A percentile compares a stretch with the other conserved stretches of the same genome.
Evolutionary conservation across 2,888 invertebrate species (phyloP).

Genomic region (Polymixis flavicincta): DNA sequence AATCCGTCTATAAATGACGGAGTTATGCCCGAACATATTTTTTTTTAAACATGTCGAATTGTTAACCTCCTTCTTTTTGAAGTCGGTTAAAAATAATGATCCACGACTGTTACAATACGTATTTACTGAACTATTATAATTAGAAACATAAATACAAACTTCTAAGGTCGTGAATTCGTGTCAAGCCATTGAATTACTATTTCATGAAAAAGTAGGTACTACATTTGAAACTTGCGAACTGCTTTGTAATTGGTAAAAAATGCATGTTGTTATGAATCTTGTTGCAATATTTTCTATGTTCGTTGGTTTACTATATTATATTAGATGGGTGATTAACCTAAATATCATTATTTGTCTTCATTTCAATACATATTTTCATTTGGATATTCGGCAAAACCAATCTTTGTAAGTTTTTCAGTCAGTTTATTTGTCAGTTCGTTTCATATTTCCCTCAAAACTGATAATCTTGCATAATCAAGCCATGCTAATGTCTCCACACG

Average conservation of each 20-base stretch:
- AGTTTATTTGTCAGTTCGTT: too few species aligned
- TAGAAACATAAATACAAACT: too few species aligned
- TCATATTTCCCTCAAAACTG: not conserved
- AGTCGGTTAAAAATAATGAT: too few species aligned
- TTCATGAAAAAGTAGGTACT: too few species aligned
- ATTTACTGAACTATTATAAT: too few species aligned
- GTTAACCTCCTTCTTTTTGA: too few species aligned
- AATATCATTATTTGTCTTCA: not conserved
- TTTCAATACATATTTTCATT: not conserved
- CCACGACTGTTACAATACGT: too few species aligned
- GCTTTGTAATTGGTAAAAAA: not conserved
- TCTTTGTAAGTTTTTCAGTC: not conserved
- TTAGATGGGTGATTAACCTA: not conserved
- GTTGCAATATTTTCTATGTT: not conserved
- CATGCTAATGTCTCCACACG: constrained; percentile 1
- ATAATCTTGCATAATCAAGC: not conserved
- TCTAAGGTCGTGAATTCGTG: too few species aligned
- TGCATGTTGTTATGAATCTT: not conserved
- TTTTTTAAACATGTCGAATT: too few species aligned
- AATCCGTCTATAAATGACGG: too few species aligned
- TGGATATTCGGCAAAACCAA: not conserved
- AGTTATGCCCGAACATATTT: too few species aligned
- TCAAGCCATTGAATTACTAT: too few species aligned
- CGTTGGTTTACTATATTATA: not conserved
- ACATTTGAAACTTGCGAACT: not conserved